phyloP scores from a whole-genome alignment of 2,113 vertebrate species.

The Forbesichthys papilliferus region DNA sequence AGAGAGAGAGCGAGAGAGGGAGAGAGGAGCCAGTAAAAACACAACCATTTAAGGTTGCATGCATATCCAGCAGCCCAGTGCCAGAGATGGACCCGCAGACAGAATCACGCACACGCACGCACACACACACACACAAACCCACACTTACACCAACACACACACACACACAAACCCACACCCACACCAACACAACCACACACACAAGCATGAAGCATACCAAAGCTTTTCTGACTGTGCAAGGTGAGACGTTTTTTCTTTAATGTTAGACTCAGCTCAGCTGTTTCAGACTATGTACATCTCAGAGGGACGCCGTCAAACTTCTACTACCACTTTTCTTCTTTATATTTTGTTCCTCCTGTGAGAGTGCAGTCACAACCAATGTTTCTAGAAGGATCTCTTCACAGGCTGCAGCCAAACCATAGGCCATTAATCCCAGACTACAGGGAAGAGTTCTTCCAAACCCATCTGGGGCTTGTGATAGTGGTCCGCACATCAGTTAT shows the following conservation, averaged over 20 bases:
- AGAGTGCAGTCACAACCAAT: slow-evolving; percentile 41
- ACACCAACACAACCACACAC: slow-evolving; percentile 32
- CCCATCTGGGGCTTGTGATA: slow-evolving; percentile 13
- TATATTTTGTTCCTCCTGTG: slow-evolving; percentile 35
- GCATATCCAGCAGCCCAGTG: slow-evolving; percentile 71
- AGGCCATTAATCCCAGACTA: slow-evolving; percentile 22
- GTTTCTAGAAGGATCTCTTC: slow-evolving; percentile 41
- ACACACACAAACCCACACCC: slow-evolving; percentile 19
- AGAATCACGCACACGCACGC: slow-evolving; percentile 51
- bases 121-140: slow-evolving; percentile 10
- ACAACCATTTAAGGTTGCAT: slow-evolving; percentile 81
- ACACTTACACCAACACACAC: slow-evolving; percentile 19
- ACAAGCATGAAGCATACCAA: slow-evolving; percentile 30
- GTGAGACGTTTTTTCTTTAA: slow-evolving; percentile 46
- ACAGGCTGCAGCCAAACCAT: slow-evolving; percentile 40
- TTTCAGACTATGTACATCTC: slow-evolving; percentile 50
- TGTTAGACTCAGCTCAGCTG: slow-evolving; percentile 34
- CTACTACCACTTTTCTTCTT: slow-evolving; percentile 26
- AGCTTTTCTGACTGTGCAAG: slow-evolving; percentile 50
- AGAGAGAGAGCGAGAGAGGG: slow-evolving; percentile 28
- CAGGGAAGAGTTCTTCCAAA: slow-evolving; percentile 31
- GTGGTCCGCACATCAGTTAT: slow-evolving; percentile 24
- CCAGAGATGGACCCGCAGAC: slow-evolving; percentile 73
- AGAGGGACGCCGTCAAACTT: slow-evolving; percentile 28
- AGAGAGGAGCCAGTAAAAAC: slow-evolving; percentile 58